A percentile compares a stretch with the other conserved stretches of the same genome.
Evolutionary conservation across 1,140 invertebrate species (phyloP).

Genomic region (Spodoptera frugiperda): DNA sequence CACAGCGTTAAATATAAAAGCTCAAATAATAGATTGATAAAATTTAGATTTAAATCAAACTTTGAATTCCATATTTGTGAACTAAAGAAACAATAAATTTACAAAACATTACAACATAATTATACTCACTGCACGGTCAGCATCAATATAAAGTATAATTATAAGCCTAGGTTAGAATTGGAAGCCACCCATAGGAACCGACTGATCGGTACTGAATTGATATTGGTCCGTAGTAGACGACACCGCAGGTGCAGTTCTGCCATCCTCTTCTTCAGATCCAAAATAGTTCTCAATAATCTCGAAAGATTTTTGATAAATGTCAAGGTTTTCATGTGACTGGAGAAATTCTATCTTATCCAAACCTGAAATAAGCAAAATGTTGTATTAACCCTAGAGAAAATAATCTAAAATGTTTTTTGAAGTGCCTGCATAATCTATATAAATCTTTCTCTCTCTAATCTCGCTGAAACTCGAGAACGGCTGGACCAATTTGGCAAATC

Average conservation of each 20-base stretch:
- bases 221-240: conserved; percentile 93
- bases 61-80: conserved; percentile 1
- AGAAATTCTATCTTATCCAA: conserved; percentile 99
- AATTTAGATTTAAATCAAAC: neutral
- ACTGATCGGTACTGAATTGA: conserved; percentile 91
- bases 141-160: conserved; percentile 46
- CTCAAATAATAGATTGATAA: neutral
- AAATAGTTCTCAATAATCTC: conserved; percentile 99
- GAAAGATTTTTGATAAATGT: conserved; percentile 98
- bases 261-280: conserved; percentile 95
- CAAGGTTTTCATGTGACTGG: conserved; percentile 98
- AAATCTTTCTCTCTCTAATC: no score
- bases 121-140: conserved; percentile 67
- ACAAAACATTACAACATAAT: conserved; percentile 48
- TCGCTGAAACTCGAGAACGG: no score
- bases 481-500: no score
- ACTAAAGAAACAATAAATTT: conserved; percentile 29
- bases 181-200: conserved; percentile 92
- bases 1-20: neutral
- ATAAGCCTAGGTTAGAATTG: conserved; percentile 88
- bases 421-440: no score
- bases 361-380: conserved; percentile 86
- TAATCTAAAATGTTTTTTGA: neutral
- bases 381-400: no score
- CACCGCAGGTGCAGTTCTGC: conserved; percentile 92